A percentile compares a stretch with the other conserved stretches of the same genome.
phyloP scores from a whole-genome alignment of 1,140 invertebrate species.

The Anastatus disparis region DNA sequence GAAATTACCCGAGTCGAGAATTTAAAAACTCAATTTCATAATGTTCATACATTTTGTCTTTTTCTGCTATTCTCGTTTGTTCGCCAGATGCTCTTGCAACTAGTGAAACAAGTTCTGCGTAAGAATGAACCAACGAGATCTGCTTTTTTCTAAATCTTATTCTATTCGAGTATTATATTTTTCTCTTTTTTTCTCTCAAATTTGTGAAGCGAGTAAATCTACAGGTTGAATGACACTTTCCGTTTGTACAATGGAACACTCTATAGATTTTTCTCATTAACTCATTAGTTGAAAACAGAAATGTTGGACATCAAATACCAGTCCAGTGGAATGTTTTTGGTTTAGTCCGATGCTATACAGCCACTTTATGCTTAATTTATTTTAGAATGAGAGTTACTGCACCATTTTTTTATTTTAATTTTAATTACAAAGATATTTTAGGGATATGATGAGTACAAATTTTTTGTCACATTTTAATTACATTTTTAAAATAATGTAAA shows the following conservation, averaged over 20 bases:
- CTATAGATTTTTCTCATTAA: conserved; percentile 15
- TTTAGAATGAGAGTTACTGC: background rate
- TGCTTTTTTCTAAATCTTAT: background rate
- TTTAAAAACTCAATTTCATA: conserved; percentile 35
- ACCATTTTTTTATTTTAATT: background rate
- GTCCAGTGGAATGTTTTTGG: background rate
- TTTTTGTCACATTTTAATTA: too few relatives aligned
- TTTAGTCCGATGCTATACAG: too few relatives aligned
- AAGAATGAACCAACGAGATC: background rate
- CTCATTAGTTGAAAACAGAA: background rate
- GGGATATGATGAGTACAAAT: too few relatives aligned
- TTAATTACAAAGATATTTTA: too few relatives aligned
- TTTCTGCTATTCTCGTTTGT: conserved; percentile 11
- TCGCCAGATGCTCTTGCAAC: conserved; percentile 1
- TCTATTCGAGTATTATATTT: background rate
- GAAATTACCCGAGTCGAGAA: background rate
- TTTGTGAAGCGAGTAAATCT: too few relatives aligned
- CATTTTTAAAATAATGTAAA: too few relatives aligned
- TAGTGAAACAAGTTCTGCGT: background rate
- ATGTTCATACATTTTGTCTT: too few relatives aligned
- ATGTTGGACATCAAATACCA: background rate
- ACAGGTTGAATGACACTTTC: background rate
- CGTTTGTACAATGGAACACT: background rate
- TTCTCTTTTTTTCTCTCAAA: background rate
- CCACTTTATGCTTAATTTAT: background rate